Evolutionary conservation across 2,113 vertebrate species (phyloP), one percentile per base, ranked within the genome.

Genomic region (Thomomys bottae): DNA sequence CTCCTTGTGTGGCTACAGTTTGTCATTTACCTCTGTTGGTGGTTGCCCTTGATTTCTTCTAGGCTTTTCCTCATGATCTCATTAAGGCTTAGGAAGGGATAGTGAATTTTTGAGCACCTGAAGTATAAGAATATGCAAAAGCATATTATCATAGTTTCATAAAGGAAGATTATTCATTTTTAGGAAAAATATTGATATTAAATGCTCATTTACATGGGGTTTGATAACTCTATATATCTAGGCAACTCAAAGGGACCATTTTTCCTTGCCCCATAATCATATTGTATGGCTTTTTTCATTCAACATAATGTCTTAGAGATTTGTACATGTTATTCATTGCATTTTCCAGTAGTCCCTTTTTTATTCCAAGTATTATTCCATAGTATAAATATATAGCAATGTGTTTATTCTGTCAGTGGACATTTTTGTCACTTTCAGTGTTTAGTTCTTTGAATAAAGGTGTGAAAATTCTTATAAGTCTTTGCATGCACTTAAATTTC

Each of bases 401-500:
- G 45, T 54, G 20, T 49, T n/a, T 77, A 61, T 90, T 30, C 8
- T 79, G 10, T 68, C 80, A 30, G 38, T 66, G 75, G 30, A 73
- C 9, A 40, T 73, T 92, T 77, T 71, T 38, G 18, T 32, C 76
- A 42, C 40, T 71, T 80, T 36, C 9, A 66, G 18, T 18, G 71
- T 89, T 34, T 1, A 6, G 28, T 15, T 89, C 70, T 72, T 78
- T 49, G 17, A 63, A 20, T 71, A 84, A 93, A 72, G 11, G 24
- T 77, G 6, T 32, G 66, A 18, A 66, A 28, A 76, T 57, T 88
- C 36, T 72, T 63, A 54, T 45, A 57, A 67, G 4, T 49, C 68
- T 94, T 75, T 24, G 10, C 49, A 34, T 79, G 49, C n/a, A 83
- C 17, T 26, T 63, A 9, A 20, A 18, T 91, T 94, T 89, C 77